These are phyloP conservation scores for Opisthograptis luteolata DNA, from an alignment of 2,888 invertebrate species.

Conservation along the genomic window DNA sequence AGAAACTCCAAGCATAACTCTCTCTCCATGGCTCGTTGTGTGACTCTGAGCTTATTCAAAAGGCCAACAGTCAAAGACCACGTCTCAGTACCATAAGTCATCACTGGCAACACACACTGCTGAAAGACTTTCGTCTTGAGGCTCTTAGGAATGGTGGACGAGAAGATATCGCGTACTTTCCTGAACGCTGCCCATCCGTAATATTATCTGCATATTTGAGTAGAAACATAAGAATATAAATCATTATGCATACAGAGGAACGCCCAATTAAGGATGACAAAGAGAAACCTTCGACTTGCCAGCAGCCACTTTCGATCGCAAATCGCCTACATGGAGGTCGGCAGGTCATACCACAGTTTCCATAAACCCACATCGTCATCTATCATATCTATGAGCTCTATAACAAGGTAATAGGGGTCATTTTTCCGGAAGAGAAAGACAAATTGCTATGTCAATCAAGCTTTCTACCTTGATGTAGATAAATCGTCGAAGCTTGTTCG, in stretches of 20 bases:
- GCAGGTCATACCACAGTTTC: conserved; percentile 19
- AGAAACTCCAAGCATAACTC: too few species aligned
- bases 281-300: conserved; percentile 12
- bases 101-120: too few species aligned
- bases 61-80: too few species aligned
- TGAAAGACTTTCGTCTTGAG: too few species aligned
- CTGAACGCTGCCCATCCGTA: too few species aligned
- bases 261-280: conserved; percentile 18
- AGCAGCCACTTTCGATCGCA: not conserved
- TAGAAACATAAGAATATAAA: too few species aligned
- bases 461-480: conserved; percentile 38
- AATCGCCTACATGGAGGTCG: conserved; percentile 18
- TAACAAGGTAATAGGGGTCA: conserved; percentile 8
- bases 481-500: conserved; percentile 18
- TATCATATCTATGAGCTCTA: conserved; percentile 7
- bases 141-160: too few species aligned
- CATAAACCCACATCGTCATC: conserved; percentile 11
- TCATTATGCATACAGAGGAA: not conserved
- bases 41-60: too few species aligned
- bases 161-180: too few species aligned
- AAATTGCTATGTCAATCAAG: conserved; percentile 42
- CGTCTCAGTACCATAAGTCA: too few species aligned
- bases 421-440: conserved; percentile 23
- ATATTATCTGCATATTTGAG: too few species aligned
- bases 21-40: too few species aligned